These are phyloP conservation scores for Teleogryllus occipitalis DNA, from an alignment of 1,140 invertebrate genomes.

Conservation along the genomic window DNA sequence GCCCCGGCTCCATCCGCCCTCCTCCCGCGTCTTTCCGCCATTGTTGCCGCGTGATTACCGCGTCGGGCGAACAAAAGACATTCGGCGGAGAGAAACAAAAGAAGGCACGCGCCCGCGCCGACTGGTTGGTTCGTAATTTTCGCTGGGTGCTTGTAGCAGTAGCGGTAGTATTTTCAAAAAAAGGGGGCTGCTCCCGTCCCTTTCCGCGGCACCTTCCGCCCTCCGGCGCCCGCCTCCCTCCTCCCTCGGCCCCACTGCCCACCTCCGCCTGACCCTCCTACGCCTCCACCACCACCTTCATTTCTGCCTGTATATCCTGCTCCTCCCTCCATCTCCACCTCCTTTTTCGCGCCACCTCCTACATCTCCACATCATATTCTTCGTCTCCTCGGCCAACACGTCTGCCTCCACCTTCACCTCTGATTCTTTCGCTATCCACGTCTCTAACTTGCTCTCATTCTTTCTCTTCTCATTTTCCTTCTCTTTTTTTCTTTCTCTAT, in stretches of 20 bases:
- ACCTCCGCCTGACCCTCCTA: background rate
- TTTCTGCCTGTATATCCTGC: background rate
- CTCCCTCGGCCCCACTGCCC: background rate
- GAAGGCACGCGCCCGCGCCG: background rate
- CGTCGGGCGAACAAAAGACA: too few relatives aligned
- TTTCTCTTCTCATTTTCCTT: too few relatives aligned
- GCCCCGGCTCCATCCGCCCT: too few relatives aligned
- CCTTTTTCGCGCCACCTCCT: background rate
- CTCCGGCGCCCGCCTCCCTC: background rate
- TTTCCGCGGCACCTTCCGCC: background rate
- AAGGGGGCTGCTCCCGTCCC: background rate
- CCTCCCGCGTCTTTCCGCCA: too few relatives aligned
- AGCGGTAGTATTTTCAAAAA: background rate
- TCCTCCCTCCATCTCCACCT: background rate
- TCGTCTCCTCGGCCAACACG: too few relatives aligned
- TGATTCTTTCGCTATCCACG: too few relatives aligned
- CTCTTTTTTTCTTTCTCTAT: too few relatives aligned
- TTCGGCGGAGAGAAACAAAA: constrained; percentile 2
- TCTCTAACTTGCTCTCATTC: too few relatives aligned
- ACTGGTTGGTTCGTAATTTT: constrained; percentile 4
- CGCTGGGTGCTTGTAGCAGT: background rate
- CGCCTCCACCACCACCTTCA: background rate
- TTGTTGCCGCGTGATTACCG: too few relatives aligned
- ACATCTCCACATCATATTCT: background rate
- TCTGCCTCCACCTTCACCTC: too few relatives aligned